Evolutionary conservation across 2,113 vertebrate genomes (phyloP).

Genomic region (Geococcyx californianus): DNA sequence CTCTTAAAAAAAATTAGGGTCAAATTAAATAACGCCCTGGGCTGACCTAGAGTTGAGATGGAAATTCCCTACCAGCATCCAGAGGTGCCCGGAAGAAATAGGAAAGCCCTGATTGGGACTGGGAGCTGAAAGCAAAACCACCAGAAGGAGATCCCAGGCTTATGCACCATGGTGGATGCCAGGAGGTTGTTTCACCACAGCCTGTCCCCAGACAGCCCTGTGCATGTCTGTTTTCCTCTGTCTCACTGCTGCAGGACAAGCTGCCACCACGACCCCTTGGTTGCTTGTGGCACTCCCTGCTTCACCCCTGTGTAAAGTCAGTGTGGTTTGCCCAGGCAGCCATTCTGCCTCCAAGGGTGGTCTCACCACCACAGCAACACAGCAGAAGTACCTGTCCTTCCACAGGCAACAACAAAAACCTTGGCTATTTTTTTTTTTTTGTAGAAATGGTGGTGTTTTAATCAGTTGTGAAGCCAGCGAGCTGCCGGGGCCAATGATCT

Average conservation of each 20-base stretch:
- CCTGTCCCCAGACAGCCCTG: background rate
- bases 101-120: background rate
- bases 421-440: background rate
- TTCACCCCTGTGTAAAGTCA: accelerated
- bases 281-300: background rate
- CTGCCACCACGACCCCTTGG: accelerated
- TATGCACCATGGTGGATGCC: accelerated
- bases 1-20: background rate
- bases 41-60: background rate
- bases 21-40: constrained; percentile 3
- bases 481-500: background rate
- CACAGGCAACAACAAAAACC: background rate
- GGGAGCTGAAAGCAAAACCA: accelerated
- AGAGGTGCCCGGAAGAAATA: background rate
- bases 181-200: background rate
- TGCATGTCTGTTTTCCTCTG: background rate
- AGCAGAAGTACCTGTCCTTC: background rate
- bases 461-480: background rate
- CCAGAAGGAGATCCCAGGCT: background rate
- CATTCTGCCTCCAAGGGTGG: background rate
- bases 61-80: background rate
- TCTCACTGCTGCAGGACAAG: background rate
- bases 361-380: background rate
- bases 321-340: background rate
- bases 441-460: background rate